phyloP scores from a whole-genome alignment of 2,888 invertebrate species.

The Tipula vernalis region DNA sequence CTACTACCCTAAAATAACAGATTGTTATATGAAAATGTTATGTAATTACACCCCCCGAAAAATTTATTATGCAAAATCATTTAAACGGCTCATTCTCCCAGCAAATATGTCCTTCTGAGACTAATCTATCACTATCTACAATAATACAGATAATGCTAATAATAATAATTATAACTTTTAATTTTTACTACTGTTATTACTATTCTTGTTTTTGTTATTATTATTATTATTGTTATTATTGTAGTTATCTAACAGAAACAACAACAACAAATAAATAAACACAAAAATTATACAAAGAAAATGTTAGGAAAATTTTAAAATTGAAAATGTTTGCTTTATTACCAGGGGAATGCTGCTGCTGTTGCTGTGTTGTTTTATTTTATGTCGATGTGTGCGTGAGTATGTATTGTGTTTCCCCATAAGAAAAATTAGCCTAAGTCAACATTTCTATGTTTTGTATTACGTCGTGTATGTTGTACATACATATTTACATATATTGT shows the following conservation, averaged over 20 bases:
- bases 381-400: not conserved
- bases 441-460: not conserved
- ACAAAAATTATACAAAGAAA: not conserved
- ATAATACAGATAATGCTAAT: not conserved
- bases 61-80: too few species aligned
- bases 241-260: not conserved
- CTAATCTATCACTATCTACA: not conserved
- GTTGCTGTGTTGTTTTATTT: not conserved
- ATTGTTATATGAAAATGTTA: not conserved
- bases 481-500: too few species aligned
- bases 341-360: not conserved
- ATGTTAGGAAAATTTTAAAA: not conserved
- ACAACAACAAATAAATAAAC: not conserved
- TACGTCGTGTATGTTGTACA: not conserved
- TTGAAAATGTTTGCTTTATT: constrained; percentile 4
- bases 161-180: not conserved
- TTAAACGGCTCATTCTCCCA: not conserved
- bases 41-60: not conserved
- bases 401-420: not conserved
- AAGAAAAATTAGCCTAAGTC: constrained; percentile 4
- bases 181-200: not conserved
- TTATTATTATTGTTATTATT: not conserved
- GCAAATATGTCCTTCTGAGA: not conserved
- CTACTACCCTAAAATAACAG: too few species aligned
- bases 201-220: not conserved